Conservation (phyloP, 1,140 invertebrate species). For the Zaprionus capensis region DNA sequence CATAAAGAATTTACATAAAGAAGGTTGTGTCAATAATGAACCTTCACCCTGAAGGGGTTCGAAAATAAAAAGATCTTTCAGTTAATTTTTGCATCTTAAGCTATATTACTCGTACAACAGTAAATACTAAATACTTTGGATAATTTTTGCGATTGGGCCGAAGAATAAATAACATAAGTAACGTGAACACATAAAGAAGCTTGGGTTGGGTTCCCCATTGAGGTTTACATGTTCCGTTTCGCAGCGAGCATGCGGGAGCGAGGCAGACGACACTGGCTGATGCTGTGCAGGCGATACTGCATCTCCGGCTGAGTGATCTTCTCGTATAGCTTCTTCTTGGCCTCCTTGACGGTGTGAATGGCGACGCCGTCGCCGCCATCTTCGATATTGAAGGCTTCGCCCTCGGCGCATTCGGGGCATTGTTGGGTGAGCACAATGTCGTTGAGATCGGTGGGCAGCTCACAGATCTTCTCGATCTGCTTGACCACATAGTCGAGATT, state of each 20-base stretch:
- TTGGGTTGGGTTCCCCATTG: not conserved
- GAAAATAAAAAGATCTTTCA: not conserved
- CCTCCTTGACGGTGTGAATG: conserved; percentile 63
- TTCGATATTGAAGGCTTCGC: conserved; percentile 77
- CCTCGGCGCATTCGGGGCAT: conserved; percentile 78
- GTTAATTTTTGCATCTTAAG: not conserved
- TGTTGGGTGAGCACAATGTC: conserved; percentile 76
- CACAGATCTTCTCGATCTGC: conserved; percentile 71
- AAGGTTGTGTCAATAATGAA: not conserved
- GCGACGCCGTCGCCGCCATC: conserved; percentile 66
- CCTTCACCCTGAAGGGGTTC: not conserved
- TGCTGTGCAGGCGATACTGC: conserved; percentile 78
- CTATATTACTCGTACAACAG: not conserved
- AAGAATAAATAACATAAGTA: not conserved
- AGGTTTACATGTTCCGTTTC: conserved; percentile 54
- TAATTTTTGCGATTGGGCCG: not conserved
- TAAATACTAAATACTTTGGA: not conserved
- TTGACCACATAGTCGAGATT: conserved; percentile 64
- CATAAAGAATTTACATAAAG: not conserved
- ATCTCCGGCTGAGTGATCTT: conserved; percentile 77
- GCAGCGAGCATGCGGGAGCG: conserved; percentile 68
- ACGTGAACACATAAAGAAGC: not conserved
- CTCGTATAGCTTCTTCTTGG: conserved; percentile 72
- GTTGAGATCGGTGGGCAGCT: conserved; percentile 68
- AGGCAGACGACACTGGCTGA: conserved; percentile 73